These are phyloP conservation scores for Chaetoderma sp. DNA, from an alignment of 2,888 invertebrate genomes.

Conservation along the genomic window DNA sequence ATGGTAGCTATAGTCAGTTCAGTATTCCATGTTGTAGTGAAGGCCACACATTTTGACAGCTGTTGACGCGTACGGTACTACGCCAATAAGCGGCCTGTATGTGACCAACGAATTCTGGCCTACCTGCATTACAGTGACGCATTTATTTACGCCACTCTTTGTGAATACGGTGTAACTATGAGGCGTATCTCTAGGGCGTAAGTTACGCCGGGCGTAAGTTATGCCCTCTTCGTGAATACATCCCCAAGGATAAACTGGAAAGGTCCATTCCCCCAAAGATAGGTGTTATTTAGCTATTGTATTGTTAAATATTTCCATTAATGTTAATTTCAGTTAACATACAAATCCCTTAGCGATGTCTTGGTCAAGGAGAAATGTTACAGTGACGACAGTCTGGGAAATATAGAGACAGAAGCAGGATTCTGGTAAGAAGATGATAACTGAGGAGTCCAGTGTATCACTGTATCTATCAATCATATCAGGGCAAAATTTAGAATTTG, in stretches of 20 bases:
- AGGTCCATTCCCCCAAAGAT: too few relatives aligned
- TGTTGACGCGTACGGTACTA: too few relatives aligned
- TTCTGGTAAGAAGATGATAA: conserved; percentile 74
- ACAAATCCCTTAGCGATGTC: conserved; percentile 75
- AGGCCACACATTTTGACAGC: too few relatives aligned
- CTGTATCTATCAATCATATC: too few relatives aligned
- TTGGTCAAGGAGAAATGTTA: conserved; percentile 74
- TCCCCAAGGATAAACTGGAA: not conserved
- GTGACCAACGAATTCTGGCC: too few relatives aligned
- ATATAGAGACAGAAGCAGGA: conserved; percentile 74
- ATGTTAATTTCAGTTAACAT: conserved; percentile 68
- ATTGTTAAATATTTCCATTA: not conserved
- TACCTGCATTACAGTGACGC: not conserved
- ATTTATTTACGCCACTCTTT: not conserved
- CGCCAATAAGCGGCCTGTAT: too few relatives aligned
- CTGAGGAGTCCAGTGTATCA: too few relatives aligned
- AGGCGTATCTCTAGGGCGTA: too few relatives aligned
- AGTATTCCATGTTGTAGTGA: not conserved
- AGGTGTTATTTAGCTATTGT: not conserved
- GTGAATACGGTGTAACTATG: too few relatives aligned
- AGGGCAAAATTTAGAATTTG: too few relatives aligned
- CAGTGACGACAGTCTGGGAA: conserved; percentile 63
- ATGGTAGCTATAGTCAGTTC: conserved; percentile 1
- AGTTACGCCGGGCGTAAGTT: too few relatives aligned
- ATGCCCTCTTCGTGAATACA: not conserved